Evolutionary conservation across 2,113 vertebrate species (phyloP), one percentile per base, ranked within the genome.

Genomic region (Chlorodrepanis virens): DNA sequence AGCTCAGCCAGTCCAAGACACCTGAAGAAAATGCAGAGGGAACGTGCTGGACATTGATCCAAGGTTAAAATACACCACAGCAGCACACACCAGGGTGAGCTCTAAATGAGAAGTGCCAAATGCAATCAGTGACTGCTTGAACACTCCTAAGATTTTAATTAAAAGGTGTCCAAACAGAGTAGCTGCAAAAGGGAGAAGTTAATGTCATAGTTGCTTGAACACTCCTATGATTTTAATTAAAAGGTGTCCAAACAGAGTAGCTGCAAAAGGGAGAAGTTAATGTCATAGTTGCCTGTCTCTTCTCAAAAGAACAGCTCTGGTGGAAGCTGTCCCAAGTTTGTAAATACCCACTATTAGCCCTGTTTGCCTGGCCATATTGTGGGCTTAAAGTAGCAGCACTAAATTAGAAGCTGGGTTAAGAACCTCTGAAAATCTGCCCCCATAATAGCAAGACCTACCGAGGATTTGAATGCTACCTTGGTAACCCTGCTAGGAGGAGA

Each of bases 371-470:
- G 40, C 28, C 28, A 39, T 2, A 8, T 47, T 39, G 49, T 52
- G 90, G 49, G 61, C 77, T 94, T 81, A 91, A 95, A 83, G 86
- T 40, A 93, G 87, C 27, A 83, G 81, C 53, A 54, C 63, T 85
- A 76, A 93, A 79, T 89, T 76, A 95, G 84, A 65, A 82, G 24
- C 95, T 10, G 57, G 81, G 65, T 89, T 95, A 97, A 96, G 93
- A 84, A 63, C 89, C 70, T 89, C 39, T 44, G 78, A 95, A 92
- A 93, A 96, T 82, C 94, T 93, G 65, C 44, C 87, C 82, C 87
- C 49, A 1, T 63, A 94, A 89, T 56, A 94, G 74, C 77, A 89
- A 87, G 56, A 79, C 71, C 61, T 93, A 45, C 5, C 13, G 21
- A 79, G 81, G 91, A 94, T 89, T 63, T 81, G 76, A 92, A 69